These are phyloP conservation scores for Mongoloraphidia duomilia DNA, from an alignment of 2,888 invertebrate species.

Conservation along the genomic window DNA sequence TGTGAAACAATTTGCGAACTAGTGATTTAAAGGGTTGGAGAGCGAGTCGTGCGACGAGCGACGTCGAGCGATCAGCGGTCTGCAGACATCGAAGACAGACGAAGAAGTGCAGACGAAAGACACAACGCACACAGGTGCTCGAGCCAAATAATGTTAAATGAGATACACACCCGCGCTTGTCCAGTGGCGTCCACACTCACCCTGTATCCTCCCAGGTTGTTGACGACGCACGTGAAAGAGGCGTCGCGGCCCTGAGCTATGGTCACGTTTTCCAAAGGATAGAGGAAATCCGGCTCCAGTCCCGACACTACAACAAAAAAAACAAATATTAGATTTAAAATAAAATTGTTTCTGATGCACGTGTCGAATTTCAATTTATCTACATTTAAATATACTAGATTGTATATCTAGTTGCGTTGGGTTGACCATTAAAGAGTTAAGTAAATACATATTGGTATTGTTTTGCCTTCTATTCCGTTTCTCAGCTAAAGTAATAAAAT, in stretches of 20 bases:
- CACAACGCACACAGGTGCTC: slow-evolving; percentile 7
- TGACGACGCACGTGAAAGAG: slow-evolving; percentile 72
- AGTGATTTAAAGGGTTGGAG: slow-evolving; percentile 4
- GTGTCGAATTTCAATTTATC: too few relatives aligned
- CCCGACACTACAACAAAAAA: slow-evolving; percentile 37
- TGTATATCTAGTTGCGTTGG: too few relatives aligned
- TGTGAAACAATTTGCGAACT: too few relatives aligned
- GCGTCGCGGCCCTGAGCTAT: slow-evolving; percentile 72
- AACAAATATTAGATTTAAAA: not conserved
- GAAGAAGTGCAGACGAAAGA: slow-evolving; percentile 12
- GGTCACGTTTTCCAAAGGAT: slow-evolving; percentile 69
- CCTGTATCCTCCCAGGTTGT: slow-evolving; percentile 68
- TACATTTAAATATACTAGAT: too few relatives aligned
- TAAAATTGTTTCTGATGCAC: too few relatives aligned
- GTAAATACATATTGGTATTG: too few relatives aligned
- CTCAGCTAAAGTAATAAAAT: too few relatives aligned
- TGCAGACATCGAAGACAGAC: slow-evolving; percentile 7
- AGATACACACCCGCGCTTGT: slow-evolving; percentile 73
- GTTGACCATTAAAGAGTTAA: too few relatives aligned
- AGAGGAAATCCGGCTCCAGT: slow-evolving; percentile 68
- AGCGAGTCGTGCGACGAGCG: slow-evolving; percentile 6
- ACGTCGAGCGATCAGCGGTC: slow-evolving; percentile 8
- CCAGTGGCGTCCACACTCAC: slow-evolving; percentile 76
- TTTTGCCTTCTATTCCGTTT: too few relatives aligned
- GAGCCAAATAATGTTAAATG: slow-evolving; percentile 14